These are phyloP conservation scores for Pristionchus fissidentatus DNA, from an alignment of 2,888 invertebrate species.

Conservation along the genomic window DNA sequence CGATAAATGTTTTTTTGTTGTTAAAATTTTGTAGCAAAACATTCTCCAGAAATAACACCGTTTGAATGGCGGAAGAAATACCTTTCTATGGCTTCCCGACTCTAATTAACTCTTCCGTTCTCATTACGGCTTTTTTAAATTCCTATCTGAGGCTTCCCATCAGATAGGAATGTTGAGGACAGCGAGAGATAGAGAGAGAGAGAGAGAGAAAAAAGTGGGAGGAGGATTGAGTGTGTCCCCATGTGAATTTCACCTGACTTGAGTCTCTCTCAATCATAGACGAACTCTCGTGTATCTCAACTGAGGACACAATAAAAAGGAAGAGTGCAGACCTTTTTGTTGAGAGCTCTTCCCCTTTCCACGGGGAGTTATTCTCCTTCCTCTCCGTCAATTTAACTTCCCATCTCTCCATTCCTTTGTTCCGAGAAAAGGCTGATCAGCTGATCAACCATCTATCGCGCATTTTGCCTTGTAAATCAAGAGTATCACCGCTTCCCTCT, in stretches of 20 bases:
- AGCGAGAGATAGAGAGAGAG: background rate
- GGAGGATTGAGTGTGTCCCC: no score
- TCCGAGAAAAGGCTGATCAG: background rate
- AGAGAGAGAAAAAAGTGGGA: background rate
- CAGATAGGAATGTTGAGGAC: background rate
- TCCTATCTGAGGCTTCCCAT: background rate
- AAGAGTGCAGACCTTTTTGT: no score
- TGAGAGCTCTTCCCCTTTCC: background rate
- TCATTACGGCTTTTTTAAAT: background rate
- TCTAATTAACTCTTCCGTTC: background rate
- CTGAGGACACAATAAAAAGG: no score
- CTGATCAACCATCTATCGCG: constrained; percentile 1
- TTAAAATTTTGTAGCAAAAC: background rate
- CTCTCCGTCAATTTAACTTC: no score
- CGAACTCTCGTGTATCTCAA: no score
- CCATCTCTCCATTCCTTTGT: background rate
- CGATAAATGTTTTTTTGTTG: background rate
- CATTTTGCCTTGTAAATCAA: background rate
- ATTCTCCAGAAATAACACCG: constrained; percentile 1
- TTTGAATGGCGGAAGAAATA: background rate
- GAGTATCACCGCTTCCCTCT: no score
- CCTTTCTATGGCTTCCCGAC: background rate
- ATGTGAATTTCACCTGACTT: no score
- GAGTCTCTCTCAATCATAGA: no score
- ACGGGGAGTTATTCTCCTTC: background rate